A percentile compares a stretch with the other conserved stretches of the same genome.
Conservation (phyloP, 2,888 invertebrate genomes). For the Ochlodes sylvanus region DNA sequence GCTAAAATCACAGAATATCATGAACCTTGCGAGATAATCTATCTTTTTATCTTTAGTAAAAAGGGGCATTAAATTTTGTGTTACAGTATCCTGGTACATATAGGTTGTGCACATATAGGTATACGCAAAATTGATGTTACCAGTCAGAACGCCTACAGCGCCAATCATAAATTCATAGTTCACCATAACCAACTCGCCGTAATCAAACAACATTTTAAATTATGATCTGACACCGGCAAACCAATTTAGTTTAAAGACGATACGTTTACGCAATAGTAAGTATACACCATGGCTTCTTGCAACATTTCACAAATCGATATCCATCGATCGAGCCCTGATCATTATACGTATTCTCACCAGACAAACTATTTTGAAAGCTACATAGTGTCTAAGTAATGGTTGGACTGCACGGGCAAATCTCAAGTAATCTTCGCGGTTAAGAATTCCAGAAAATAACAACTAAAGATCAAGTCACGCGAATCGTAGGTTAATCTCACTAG, state of each 20-base stretch:
- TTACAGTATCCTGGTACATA: too few species aligned
- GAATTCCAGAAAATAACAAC: neutral
- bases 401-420: neutral
- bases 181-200: constrained; percentile 3
- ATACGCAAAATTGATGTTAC: too few species aligned
- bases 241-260: constrained; percentile 10
- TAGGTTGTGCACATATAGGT: too few species aligned
- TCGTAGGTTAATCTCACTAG: too few species aligned
- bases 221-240: constrained; percentile 11
- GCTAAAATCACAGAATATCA: too few species aligned
- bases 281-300: neutral
- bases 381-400: constrained; percentile 1
- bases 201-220: constrained; percentile 10
- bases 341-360: constrained; percentile 2
- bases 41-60: too few species aligned
- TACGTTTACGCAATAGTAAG: constrained; percentile 2
- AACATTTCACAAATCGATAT: constrained; percentile 12
- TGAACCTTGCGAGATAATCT: too few species aligned
- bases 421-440: neutral
- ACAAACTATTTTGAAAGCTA: constrained; percentile 2
- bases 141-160: neutral
- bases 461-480: too few species aligned
- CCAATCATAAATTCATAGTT: constrained; percentile 5
- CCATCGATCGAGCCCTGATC: constrained; percentile 7
- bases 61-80: too few species aligned